These are phyloP conservation scores for Pogonophryne albipinna DNA, from an alignment of 2,797 vertebrate species.

Conservation along the genomic window DNA sequence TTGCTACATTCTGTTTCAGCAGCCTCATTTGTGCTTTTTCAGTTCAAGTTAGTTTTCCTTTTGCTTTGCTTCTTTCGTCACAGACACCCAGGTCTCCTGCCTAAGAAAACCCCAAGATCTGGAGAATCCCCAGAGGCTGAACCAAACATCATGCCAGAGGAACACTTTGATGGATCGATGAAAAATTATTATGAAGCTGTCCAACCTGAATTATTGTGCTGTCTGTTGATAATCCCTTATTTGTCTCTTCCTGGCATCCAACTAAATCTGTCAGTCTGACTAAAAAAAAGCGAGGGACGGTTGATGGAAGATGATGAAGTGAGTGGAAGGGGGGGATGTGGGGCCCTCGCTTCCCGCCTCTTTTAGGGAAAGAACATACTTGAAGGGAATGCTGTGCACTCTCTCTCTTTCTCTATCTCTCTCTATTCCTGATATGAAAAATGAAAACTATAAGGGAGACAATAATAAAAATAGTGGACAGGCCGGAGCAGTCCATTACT, in stretches of 20 bases:
- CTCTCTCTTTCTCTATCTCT: constrained; percentile 33
- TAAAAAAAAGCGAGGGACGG: constrained; percentile 63
- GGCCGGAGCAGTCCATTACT: constrained; percentile 90
- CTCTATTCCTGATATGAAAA: constrained; percentile 81
- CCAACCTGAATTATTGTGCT: constrained; percentile 75
- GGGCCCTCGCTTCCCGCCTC: constrained; percentile 60
- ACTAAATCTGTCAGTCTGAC: constrained; percentile 69
- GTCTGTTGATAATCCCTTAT: constrained; percentile 77
- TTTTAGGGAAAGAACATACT: constrained; percentile 71
- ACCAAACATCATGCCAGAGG: constrained; percentile 41
- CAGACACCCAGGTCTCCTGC: constrained; percentile 33
- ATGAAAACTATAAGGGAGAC: constrained; percentile 88
- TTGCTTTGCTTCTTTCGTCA: constrained; percentile 11
- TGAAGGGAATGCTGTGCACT: constrained; percentile 57
- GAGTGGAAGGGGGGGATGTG: constrained; percentile 44
- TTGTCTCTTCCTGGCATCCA: constrained; percentile 71
- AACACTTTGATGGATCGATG: constrained; percentile 65
- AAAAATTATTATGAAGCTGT: constrained; percentile 74
- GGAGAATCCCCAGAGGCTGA: constrained; percentile 47
- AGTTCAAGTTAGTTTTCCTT: constrained; percentile 14
- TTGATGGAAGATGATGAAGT: constrained; percentile 76
- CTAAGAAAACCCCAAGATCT: constrained; percentile 35
- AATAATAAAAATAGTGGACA: constrained; percentile 92
- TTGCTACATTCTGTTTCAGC: constrained; percentile 26
- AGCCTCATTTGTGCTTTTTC: constrained; percentile 32